These are phyloP conservation scores for Catharus bicknelli DNA, from an alignment of 2,113 vertebrate genomes.

Conservation along the genomic window DNA sequence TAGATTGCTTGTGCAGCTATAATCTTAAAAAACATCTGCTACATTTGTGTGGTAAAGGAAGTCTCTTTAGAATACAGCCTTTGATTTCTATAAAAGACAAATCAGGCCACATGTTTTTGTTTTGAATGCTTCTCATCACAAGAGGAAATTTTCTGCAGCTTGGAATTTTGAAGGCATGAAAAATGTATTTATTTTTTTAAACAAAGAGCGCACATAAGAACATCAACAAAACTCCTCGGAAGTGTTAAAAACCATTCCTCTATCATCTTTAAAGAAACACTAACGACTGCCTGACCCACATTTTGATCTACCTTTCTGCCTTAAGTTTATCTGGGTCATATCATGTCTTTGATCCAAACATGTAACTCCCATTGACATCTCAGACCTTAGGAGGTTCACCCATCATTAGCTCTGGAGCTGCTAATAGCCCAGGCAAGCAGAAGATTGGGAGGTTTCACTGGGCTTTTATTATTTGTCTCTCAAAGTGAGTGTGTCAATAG, in stretches of 20 bases:
- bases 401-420: slow-evolving; percentile 37
- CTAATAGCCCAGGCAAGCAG: slow-evolving; percentile 6
- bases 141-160: slow-evolving; percentile 80
- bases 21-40: slow-evolving; percentile 80
- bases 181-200: slow-evolving; percentile 71
- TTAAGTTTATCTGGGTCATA: slow-evolving; percentile 26
- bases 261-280: slow-evolving; percentile 59
- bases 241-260: slow-evolving; percentile 58
- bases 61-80: slow-evolving; percentile 77
- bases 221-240: slow-evolving; percentile 69
- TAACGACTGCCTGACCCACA: slow-evolving; percentile 12
- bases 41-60: slow-evolving; percentile 78
- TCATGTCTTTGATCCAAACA: not conserved
- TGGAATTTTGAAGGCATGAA: slow-evolving; percentile 77
- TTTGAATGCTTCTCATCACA: slow-evolving; percentile 80
- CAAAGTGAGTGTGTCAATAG: not conserved
- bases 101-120: slow-evolving; percentile 80
- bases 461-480: not conserved
- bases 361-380: slow-evolving; percentile 1
- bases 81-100: slow-evolving; percentile 83
- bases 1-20: slow-evolving; percentile 75
- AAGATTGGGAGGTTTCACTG: slow-evolving; percentile 11
- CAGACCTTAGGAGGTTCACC: slow-evolving; percentile 56
- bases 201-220: slow-evolving; percentile 67
- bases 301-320: slow-evolving; percentile 54